phyloP scores from a whole-genome alignment of 2,888 invertebrate species.

The Scaptomyza cyrtandrae region DNA sequence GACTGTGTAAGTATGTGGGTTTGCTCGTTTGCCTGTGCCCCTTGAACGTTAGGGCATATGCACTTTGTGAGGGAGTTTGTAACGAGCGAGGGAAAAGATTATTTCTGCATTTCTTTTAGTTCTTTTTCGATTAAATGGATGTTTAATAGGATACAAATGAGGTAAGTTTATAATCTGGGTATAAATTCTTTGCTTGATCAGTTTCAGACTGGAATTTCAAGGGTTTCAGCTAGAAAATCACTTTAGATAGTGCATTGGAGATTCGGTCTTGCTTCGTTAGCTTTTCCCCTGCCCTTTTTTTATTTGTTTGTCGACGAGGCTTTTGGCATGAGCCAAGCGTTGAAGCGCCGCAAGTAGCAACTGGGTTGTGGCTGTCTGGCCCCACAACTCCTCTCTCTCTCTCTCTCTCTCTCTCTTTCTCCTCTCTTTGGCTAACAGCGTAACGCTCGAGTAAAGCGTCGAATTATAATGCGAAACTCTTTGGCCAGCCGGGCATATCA shows the following conservation, averaged over 20 bases:
- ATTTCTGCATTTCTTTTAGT: too few species aligned
- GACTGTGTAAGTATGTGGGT: constrained; percentile 19
- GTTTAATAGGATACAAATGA: too few species aligned
- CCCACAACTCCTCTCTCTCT: not conserved
- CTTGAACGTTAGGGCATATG: not conserved
- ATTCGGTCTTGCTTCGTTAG: not conserved
- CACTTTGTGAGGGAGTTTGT: not conserved
- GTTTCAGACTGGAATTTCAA: too few species aligned
- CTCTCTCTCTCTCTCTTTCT: not conserved
- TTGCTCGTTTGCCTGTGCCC: constrained; percentile 1
- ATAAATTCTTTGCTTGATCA: too few species aligned
- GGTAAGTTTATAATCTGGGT: too few species aligned
- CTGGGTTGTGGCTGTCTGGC: constrained; percentile 21
- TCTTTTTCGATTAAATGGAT: too few species aligned
- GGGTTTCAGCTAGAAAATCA: not conserved
- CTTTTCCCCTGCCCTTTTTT: constrained; percentile 5
- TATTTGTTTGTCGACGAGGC: constrained; percentile 26
- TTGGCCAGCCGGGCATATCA: constrained; percentile 78
- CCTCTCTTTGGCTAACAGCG: constrained; percentile 21
- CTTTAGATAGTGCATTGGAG: constrained; percentile 19
- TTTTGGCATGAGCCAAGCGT: constrained; percentile 70
- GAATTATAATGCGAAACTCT: constrained; percentile 79
- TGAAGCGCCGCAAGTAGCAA: constrained; percentile 71
- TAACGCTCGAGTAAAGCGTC: constrained; percentile 76
- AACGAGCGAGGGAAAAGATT: too few species aligned